Percentiles rank a stretch among this genome's conserved stretches.
Conservation (phyloP, 2,888 invertebrate genomes). For the Calameuta filiformis region DNA sequence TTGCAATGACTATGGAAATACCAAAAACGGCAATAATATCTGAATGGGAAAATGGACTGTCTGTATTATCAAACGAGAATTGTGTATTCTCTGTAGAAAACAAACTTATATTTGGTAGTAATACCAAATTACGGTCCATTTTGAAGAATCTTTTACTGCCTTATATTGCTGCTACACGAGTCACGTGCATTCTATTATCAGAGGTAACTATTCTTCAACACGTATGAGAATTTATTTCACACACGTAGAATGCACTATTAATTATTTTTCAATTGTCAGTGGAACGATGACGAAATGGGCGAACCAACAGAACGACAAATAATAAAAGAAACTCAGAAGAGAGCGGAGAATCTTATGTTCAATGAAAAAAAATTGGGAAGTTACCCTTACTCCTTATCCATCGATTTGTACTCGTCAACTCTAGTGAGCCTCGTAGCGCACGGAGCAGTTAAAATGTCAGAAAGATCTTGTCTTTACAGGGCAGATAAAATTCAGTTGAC, state of each 20-base stretch:
- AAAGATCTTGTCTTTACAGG: constrained; percentile 37
- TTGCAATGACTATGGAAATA: constrained; percentile 47
- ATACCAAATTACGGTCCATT: constrained; percentile 68
- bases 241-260: constrained; percentile 12
- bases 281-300: constrained; percentile 44
- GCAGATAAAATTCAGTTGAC: constrained; percentile 41
- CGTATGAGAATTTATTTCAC: not conserved
- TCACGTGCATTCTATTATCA: constrained; percentile 66
- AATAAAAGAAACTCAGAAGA: constrained; percentile 71
- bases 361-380: constrained; percentile 36
- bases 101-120: constrained; percentile 62
- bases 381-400: constrained; percentile 80
- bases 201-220: constrained; percentile 64
- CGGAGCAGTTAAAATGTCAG: constrained; percentile 38
- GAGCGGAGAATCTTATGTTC: constrained; percentile 69
- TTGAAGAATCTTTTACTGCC: constrained; percentile 74
- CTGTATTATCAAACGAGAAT: constrained; percentile 42
- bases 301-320: constrained; percentile 66
- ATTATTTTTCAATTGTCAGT: constrained; percentile 39
- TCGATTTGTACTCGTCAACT: constrained; percentile 69
- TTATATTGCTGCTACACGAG: constrained; percentile 72
- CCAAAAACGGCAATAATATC: constrained; percentile 34
- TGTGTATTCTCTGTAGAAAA: constrained; percentile 35
- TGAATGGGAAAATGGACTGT: constrained; percentile 50
- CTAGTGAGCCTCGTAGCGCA: constrained; percentile 46